phyloP scores from a whole-genome alignment of 2,113 vertebrate genomes.

The Aldabrachelys gigantea region DNA sequence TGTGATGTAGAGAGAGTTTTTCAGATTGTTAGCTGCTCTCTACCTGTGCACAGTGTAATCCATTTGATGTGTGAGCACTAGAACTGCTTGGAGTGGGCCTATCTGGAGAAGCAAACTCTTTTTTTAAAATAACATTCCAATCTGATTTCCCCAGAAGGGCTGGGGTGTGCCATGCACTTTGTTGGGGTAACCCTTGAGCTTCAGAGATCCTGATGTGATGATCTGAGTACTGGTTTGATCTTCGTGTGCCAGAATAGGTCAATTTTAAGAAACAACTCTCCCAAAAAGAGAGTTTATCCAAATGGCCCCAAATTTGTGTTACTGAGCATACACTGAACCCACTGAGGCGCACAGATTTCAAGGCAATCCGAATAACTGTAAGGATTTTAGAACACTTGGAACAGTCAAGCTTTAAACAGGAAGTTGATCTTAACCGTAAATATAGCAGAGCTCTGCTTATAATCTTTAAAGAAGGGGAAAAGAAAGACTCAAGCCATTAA shows the following conservation, averaged over 20 bases:
- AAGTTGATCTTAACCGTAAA: too few species aligned
- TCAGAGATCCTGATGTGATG: neutral
- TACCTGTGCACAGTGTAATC: too few species aligned
- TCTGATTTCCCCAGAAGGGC: too few species aligned
- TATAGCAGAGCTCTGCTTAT: neutral
- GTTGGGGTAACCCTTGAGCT: neutral
- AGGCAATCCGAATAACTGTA: neutral
- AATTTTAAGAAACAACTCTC: neutral
- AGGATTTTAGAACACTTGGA: neutral
- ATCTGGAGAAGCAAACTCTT: too few species aligned
- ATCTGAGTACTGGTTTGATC: neutral
- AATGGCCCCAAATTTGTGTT: neutral
- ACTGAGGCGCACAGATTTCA: neutral
- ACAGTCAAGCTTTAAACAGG: neutral
- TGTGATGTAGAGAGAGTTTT: too few species aligned
- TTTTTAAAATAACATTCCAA: too few species aligned
- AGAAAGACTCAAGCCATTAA: neutral
- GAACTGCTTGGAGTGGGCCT: too few species aligned
- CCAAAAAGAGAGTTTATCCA: neutral
- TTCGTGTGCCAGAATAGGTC: neutral
- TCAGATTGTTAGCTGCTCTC: too few species aligned
- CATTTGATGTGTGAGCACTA: too few species aligned
- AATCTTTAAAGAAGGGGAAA: neutral
- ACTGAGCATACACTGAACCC: neutral
- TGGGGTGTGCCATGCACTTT: neutral